A percentile compares a stretch with the other conserved stretches of the same genome.
Evolutionary conservation across 2,797 vertebrate species (phyloP).

Genomic region (Crocodylus rhombifer): DNA sequence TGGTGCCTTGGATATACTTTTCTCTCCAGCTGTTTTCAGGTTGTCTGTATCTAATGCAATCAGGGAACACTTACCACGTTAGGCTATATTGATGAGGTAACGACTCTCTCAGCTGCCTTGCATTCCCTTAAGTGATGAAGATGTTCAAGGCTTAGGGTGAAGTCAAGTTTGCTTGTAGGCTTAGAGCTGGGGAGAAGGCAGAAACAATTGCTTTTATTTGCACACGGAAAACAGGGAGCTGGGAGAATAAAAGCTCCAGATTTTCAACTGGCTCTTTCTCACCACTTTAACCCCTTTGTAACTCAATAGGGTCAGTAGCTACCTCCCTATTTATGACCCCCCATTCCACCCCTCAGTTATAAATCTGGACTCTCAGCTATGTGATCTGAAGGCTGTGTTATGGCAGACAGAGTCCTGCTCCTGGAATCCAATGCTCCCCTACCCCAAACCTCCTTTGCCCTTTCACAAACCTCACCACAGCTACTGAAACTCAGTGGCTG

Average conservation of each 20-base stretch:
- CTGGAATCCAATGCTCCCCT: no score
- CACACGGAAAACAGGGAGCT: neutral
- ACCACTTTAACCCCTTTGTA: neutral
- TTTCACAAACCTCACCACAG: no score
- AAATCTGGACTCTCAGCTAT: neutral
- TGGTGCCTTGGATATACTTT: constrained; percentile 15
- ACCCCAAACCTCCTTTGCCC: no score
- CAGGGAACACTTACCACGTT: constrained; percentile 5
- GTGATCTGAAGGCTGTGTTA: constrained; percentile 1
- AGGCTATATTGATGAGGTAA: constrained; percentile 37
- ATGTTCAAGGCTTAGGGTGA: constrained; percentile 42
- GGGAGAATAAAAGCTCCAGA: neutral
- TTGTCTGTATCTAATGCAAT: neutral
- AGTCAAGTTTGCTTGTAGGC: constrained; percentile 18
- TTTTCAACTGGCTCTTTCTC: constrained; percentile 13
- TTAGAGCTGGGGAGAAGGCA: neutral
- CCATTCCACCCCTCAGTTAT: neutral
- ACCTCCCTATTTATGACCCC: neutral
- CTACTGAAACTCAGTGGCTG: no score
- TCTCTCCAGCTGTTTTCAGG: constrained; percentile 20
- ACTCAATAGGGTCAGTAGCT: constrained; percentile 20
- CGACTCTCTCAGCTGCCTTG: constrained; percentile 34
- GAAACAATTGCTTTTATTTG: constrained; percentile 32
- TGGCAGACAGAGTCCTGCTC: neutral
- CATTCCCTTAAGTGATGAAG: constrained; percentile 62